phyloP scores from a whole-genome alignment of 1,140 invertebrate genomes.

The Rhopalosiphum maidis region DNA sequence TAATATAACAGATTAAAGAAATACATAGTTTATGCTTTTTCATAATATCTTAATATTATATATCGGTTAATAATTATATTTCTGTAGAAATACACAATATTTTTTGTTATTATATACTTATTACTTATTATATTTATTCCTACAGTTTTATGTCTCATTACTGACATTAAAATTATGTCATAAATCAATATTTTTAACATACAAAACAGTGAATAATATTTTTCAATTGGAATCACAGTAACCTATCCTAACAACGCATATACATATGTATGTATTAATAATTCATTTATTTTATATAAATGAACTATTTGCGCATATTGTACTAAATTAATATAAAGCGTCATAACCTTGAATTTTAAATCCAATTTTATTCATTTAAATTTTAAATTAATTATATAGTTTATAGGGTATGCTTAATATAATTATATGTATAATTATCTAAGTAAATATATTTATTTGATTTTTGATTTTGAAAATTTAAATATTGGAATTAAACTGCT shows the following conservation, averaged over 20 bases:
- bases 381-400: neutral
- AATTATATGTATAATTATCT: too few relatives aligned
- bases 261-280: too few relatives aligned
- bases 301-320: neutral
- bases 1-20: neutral
- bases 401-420: neutral
- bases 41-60: neutral
- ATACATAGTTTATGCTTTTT: neutral
- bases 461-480: neutral
- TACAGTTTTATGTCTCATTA: neutral
- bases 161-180: neutral
- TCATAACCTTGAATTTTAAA: neutral
- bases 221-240: neutral
- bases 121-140: too few relatives aligned
- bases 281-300: neutral
- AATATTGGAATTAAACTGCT: neutral
- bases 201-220: too few relatives aligned
- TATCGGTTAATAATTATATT: neutral
- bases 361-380: neutral
- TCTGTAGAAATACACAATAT: neutral
- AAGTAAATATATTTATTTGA: neutral
- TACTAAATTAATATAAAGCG: neutral
- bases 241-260: neutral
- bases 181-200: neutral
- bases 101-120: neutral